Percentiles rank a stretch among this genome's conserved stretches.
Evolutionary conservation across 2,797 vertebrate species (phyloP).

Genomic region (Xyrichtys novacula): DNA sequence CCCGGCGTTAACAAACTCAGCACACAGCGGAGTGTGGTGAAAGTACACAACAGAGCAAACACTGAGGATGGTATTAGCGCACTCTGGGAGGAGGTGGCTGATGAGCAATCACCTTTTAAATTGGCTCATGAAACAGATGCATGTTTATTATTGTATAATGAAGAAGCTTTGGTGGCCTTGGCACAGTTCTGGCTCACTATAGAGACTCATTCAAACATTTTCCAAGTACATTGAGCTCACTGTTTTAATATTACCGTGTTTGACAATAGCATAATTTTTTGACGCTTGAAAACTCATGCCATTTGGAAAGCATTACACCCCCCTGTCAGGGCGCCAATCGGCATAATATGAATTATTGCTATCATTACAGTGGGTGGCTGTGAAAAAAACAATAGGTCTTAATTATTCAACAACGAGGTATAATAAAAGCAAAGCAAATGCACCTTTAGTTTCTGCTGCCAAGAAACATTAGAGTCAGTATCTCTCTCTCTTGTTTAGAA

Average conservation of each 20-base stretch:
- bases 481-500: slow-evolving; percentile 45
- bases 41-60: not conserved
- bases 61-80: not conserved
- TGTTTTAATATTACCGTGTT: slow-evolving; percentile 33
- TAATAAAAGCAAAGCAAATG: slow-evolving; percentile 61
- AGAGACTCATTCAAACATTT: slow-evolving; percentile 38
- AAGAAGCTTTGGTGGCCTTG: slow-evolving; percentile 30
- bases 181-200: slow-evolving; percentile 1
- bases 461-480: slow-evolving; percentile 53
- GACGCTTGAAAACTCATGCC: slow-evolving; percentile 22
- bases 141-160: slow-evolving; percentile 47
- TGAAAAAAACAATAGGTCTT: slow-evolving; percentile 72
- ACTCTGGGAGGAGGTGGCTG: slow-evolving; percentile 29
- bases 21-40: not conserved
- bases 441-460: slow-evolving; percentile 71
- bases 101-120: slow-evolving; percentile 60
- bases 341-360: slow-evolving; percentile 79
- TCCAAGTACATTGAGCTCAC: slow-evolving; percentile 23
- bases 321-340: slow-evolving; percentile 65
- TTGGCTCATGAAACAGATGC: slow-evolving; percentile 26
- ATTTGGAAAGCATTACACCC: slow-evolving; percentile 56
- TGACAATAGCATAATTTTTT: slow-evolving; percentile 53
- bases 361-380: slow-evolving; percentile 71
- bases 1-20: slow-evolving; percentile 49
- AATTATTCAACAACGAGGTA: slow-evolving; percentile 76